Conservation (phyloP, 1,140 invertebrate genomes). For the Zaprionus kolodkinae region DNA sequence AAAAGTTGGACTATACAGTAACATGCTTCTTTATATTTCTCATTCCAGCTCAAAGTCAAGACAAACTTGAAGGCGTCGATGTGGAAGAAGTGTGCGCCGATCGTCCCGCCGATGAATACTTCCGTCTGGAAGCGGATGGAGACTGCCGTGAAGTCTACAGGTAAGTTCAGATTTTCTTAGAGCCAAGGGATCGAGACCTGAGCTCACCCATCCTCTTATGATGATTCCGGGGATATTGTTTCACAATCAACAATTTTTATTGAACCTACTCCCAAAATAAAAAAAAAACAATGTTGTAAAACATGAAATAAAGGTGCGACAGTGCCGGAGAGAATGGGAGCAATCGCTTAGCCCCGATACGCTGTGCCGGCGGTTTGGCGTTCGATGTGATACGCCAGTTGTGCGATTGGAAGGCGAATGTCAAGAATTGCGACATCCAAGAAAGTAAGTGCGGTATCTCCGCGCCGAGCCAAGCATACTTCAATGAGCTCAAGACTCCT, state of each 20-base stretch:
- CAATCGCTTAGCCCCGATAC: conserved; percentile 93
- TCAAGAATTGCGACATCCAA: conserved; percentile 96
- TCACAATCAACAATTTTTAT: conserved; percentile 16
- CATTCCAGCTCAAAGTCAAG: conserved; percentile 85
- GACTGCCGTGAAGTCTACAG: conserved; percentile 97
- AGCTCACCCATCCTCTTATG: neutral
- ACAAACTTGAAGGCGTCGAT: conserved; percentile 88
- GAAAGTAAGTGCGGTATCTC: conserved; percentile 91
- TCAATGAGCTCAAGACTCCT: conserved; percentile 53
- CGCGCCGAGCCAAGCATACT: conserved; percentile 46
- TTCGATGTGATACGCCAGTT: conserved; percentile 98
- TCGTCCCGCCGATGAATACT: conserved; percentile 94
- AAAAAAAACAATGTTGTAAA: conserved; percentile 27
- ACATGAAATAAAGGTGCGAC: conserved; percentile 91
- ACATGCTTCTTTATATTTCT: conserved; percentile 1
- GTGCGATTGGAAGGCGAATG: conserved; percentile 97
- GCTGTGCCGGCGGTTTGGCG: conserved; percentile 94
- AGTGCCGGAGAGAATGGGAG: conserved; percentile 93
- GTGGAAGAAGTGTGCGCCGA: conserved; percentile 94
- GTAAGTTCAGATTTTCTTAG: conserved; percentile 85
- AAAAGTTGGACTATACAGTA: neutral
- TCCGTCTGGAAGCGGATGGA: conserved; percentile 92
- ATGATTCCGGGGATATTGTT: conserved; percentile 34
- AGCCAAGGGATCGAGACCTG: neutral
- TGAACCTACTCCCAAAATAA: conserved; percentile 27